Percentiles rank a stretch among this genome's conserved stretches.
These are phyloP conservation scores for Papilio polyxenes DNA, from an alignment of 1,140 invertebrate species.

Conservation along the genomic window DNA sequence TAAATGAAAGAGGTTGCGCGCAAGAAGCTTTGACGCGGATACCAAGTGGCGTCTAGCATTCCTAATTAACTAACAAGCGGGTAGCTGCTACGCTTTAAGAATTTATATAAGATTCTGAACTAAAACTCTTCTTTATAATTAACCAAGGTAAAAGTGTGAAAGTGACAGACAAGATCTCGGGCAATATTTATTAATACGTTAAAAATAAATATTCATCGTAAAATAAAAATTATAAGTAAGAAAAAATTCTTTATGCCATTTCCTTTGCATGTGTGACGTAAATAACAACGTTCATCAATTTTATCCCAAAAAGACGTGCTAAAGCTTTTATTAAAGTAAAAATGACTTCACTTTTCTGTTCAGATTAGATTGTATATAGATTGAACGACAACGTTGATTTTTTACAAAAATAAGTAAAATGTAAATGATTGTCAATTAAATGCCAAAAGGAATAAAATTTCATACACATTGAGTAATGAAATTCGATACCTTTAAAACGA, in stretches of 20 bases:
- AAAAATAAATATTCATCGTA: too few relatives aligned
- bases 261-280: too few relatives aligned
- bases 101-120: slow-evolving; percentile 21
- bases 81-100: slow-evolving; percentile 7
- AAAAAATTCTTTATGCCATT: too few relatives aligned
- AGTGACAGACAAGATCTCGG: not conserved
- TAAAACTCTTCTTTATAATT: slow-evolving; percentile 14
- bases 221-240: too few relatives aligned
- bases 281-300: too few relatives aligned
- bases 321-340: too few relatives aligned
- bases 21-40: not conserved
- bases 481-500: slow-evolving; percentile 3
- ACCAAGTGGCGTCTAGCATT: slow-evolving; percentile 6
- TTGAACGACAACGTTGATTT: too few relatives aligned
- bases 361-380: too few relatives aligned
- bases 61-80: slow-evolving; percentile 34
- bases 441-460: not conserved
- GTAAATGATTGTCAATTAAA: not conserved
- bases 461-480: not conserved
- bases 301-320: too few relatives aligned
- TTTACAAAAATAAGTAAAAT: too few relatives aligned
- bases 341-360: too few relatives aligned
- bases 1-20: too few relatives aligned
- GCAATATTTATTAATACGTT: not conserved
- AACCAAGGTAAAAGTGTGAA: not conserved